These are phyloP conservation scores for Bellardia pandia DNA, from an alignment of 2,888 invertebrate genomes.

Conservation along the genomic window DNA sequence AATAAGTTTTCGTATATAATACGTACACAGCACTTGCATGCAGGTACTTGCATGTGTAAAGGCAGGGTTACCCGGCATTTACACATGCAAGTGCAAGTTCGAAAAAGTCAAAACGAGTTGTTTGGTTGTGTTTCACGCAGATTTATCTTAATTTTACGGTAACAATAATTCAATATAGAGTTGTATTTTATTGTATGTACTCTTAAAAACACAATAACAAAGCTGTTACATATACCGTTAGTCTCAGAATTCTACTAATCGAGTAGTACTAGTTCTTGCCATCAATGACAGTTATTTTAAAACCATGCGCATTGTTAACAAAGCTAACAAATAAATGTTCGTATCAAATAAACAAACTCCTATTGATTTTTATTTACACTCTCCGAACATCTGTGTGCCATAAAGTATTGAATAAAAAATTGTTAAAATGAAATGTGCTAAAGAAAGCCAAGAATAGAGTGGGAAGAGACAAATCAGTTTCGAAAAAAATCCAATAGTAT, in stretches of 20 bases:
- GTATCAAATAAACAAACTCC: constrained; percentile 52
- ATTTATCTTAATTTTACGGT: neutral
- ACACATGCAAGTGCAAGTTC: too few relatives aligned
- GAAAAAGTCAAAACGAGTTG: too few relatives aligned
- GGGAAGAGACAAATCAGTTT: constrained; percentile 10
- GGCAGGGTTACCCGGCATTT: too few relatives aligned
- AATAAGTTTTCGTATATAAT: too few relatives aligned
- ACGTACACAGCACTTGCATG: too few relatives aligned
- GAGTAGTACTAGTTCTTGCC: constrained; percentile 1
- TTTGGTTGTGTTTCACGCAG: too few relatives aligned
- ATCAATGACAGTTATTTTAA: constrained; percentile 59
- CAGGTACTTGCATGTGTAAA: too few relatives aligned
- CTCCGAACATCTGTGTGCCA: constrained; percentile 60
- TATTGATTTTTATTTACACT: constrained; percentile 67
- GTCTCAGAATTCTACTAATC: neutral
- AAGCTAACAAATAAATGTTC: constrained; percentile 12
- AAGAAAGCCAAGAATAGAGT: constrained; percentile 45
- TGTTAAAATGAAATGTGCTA: constrained; percentile 52
- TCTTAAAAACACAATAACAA: constrained; percentile 18
- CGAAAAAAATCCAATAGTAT: constrained; percentile 46
- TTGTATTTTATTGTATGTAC: constrained; percentile 14
- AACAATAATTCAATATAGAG: neutral
- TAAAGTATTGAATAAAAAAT: constrained; percentile 54
- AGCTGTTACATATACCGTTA: constrained; percentile 50
- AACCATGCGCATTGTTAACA: constrained; percentile 52